phyloP scores from a whole-genome alignment of 1,140 invertebrate species.

The Aphidius gifuensis region DNA sequence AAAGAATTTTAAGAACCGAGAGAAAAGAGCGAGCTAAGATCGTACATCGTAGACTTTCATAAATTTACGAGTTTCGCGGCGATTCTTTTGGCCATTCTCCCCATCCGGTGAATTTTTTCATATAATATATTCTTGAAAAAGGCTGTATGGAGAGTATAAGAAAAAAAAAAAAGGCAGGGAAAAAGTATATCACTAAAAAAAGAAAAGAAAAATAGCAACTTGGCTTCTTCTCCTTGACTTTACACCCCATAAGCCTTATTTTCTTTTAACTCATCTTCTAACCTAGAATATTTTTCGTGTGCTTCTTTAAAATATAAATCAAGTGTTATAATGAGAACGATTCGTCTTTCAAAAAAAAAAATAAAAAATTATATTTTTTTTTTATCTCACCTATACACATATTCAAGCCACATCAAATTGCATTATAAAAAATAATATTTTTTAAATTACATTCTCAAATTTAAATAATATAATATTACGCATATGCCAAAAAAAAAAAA shows the following conservation, averaged over 20 bases:
- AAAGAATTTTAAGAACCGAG: not conserved
- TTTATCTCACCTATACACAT: slow-evolving; percentile 18
- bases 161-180: no score
- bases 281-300: slow-evolving; percentile 47
- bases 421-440: slow-evolving; percentile 16
- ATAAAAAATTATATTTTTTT: slow-evolving; percentile 4
- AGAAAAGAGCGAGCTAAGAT: slow-evolving; percentile 8
- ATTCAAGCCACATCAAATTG: slow-evolving; percentile 20
- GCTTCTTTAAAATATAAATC: slow-evolving; percentile 47
- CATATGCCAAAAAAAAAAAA: not conserved
- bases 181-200: no score
- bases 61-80: slow-evolving; percentile 23
- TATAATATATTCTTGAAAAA: slow-evolving; percentile 39
- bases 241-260: slow-evolving; percentile 55
- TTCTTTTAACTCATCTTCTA: slow-evolving; percentile 56
- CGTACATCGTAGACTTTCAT: slow-evolving; percentile 14
- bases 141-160: slow-evolving; percentile 9
- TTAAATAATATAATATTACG: not conserved
- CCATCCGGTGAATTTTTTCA: slow-evolving; percentile 31
- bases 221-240: slow-evolving; percentile 34
- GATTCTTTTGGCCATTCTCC: slow-evolving; percentile 16
- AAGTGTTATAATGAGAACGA: slow-evolving; percentile 54
- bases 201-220: no score
- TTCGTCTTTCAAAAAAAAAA: slow-evolving; percentile 43
- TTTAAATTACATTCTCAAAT: not conserved